Evolutionary conservation across 2,113 vertebrate species (phyloP), one percentile per base, ranked within the genome.

Genomic region (Catharus bicknelli): DNA sequence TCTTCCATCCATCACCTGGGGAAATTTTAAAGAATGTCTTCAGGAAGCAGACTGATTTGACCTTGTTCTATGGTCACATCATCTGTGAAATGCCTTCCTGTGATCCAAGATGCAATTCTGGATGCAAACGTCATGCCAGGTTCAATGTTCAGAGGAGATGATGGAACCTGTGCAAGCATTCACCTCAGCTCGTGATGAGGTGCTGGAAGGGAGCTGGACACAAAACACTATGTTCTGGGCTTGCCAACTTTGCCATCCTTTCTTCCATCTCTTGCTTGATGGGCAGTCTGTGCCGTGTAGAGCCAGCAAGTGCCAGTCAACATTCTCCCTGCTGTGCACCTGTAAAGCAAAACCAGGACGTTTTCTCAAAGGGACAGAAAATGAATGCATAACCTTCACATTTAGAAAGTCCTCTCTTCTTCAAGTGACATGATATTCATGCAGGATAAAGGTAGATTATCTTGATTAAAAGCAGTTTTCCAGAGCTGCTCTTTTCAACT

Each of bases 251-350:
- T 34, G 30, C 6, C 5, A 70, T 36, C 9, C 17, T 70, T 64
- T 61, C 4, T 64, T 75, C 23, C 47, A 40, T 5, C 12, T 32
- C 40, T 51, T 58, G 2, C 18, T n/a, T 38, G 13, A 29, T 42
- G 32, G 26, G 27, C 9, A n/a, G 11, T n/a, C 14, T 0, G 0
- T 23, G 22, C 7, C 1, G 9, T 4, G 16, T 34, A 22, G 4
- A 43, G 4, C 10, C 4, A 47, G 8, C 3, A 63, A 73, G n/a
- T 23, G 29, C 4, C 17, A 42, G 17, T 27, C 16, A 77, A 5
- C 8, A 29, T 38, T 19, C 18, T 40, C 42, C 21, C 34, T 63
- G 43, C 20, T 50, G 18, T 63, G 43, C 7, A 29, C 2, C 6
- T 63, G 5, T 21, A 55, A 69, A 74, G 17, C 3, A 81, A 69